Evolutionary conservation across 1,140 invertebrate species (phyloP).

Genomic region (Sarcophaga peregrina): DNA sequence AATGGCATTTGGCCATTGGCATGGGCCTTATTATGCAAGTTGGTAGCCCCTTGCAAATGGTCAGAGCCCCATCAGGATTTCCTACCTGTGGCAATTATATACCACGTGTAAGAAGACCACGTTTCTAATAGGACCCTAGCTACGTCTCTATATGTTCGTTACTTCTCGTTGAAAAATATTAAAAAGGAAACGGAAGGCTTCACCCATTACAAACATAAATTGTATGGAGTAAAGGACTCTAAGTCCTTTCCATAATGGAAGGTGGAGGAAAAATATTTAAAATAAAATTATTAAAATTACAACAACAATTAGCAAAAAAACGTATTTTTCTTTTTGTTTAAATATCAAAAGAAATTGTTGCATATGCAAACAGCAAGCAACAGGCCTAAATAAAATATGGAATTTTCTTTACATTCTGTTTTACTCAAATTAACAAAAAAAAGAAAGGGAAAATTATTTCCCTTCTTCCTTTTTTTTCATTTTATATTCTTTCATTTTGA

Average conservation of each 20-base stretch:
- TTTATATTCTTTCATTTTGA: not conserved
- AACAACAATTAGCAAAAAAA: not conserved
- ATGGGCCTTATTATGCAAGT: conserved; percentile 70
- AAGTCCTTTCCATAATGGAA: no score
- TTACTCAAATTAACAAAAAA: no score
- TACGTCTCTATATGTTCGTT: not conserved
- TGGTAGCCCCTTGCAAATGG: conserved; percentile 67
- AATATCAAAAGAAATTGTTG: not conserved
- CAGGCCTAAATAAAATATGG: not conserved
- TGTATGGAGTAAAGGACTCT: no score
- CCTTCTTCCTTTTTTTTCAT: not conserved
- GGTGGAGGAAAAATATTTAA: not conserved
- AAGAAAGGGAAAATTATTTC: not conserved
- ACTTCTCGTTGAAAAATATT: not conserved
- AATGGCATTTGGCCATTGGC: conserved; percentile 68
- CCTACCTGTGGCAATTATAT: conserved; percentile 69
- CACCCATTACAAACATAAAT: no score
- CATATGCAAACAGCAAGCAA: conserved; percentile 19
- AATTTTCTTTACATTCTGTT: not conserved
- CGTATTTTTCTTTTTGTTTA: not conserved
- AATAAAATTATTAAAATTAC: not conserved
- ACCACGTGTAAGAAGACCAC: conserved; percentile 22
- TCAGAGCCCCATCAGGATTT: conserved; percentile 68
- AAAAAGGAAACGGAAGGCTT: no score
- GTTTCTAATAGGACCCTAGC: not conserved